Base-by-base conservation (phyloP, 1,140 invertebrate species). In the Drosophila auraria region DNA sequence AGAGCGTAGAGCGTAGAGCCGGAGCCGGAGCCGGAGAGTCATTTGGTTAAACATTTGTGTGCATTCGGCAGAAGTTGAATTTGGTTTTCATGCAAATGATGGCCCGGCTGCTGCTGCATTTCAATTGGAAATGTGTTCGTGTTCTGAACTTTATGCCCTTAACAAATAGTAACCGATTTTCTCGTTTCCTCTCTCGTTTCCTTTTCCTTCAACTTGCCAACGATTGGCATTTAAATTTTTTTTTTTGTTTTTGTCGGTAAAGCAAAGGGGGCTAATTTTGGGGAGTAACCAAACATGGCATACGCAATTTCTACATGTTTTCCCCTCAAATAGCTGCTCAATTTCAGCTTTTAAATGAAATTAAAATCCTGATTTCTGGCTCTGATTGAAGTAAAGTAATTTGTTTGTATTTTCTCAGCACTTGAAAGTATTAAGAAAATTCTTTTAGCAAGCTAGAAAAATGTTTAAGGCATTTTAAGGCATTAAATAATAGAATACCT, bases 61-160 rank as follows among this genome's bases (percentile, higher is more conserved):
- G 59, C 57, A 45, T 47, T 62, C 53, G 49, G 66, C 71, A 65
- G 20, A 57, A 65, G 49, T 44, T 60, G 25, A 47, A 66, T 36
- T 84, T 81, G 50, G 65, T 49, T 87, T 82, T 78, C 62, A 81
- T 78, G 68, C 73, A 84, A 80, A 80, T 74, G 53, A 49, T 36
- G 33, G 33, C 33, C 5, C 25, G 6, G 27, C 27, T 27, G 27
- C 40, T 45, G 11, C 30, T 44, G 70, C 25, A 45, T 68, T 78
- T 72, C 49, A 42, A 56, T 38, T 54, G 51, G 27, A 54, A 44
- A 27, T 17, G 40, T 27, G 57, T 59, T 59, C 25, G 38, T 45
- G 17, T 60, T 20, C 14, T 20, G 27, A 53, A 33, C 50, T 51
- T 27, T 9, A 53, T 33, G 50, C 14, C 14, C 36, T 15, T 15